Evolutionary conservation across 2,113 vertebrate species (phyloP).

Genomic region (Sarotherodon lohbergeri): DNA sequence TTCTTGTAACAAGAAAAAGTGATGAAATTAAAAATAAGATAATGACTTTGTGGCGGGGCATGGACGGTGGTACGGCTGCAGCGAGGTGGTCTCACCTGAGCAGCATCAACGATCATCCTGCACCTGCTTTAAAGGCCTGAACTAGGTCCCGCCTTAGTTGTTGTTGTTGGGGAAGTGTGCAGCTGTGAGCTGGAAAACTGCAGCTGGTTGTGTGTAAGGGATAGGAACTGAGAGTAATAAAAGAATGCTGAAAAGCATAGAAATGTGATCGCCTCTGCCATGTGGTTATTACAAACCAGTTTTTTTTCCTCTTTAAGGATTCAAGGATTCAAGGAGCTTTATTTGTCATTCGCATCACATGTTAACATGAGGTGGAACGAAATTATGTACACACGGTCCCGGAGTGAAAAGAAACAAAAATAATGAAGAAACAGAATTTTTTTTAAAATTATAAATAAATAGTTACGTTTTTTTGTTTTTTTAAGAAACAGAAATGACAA

Average conservation of each 20-base stretch:
- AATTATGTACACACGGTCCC: too few species aligned
- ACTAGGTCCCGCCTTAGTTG: neutral
- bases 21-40: neutral
- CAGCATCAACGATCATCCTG: neutral
- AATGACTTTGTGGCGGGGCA: accelerated
- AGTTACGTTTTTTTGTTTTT: accelerated
- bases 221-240: neutral
- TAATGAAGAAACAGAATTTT: neutral
- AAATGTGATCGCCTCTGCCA: neutral
- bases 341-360: neutral
- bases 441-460: neutral
- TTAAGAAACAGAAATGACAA: neutral
- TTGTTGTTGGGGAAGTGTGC: neutral
- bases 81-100: neutral
- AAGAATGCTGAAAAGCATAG: neutral
- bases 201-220: neutral
- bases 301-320: neutral
- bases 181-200: neutral
- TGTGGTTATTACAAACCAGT: neutral
- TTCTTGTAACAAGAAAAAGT: neutral
- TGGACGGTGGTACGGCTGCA: neutral
- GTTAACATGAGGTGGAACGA: neutral
- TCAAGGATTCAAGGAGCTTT: neutral
- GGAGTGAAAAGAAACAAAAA: too few species aligned
- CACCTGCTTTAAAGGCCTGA: neutral